Base-by-base conservation (phyloP, 2,888 invertebrate species). In the Euzophera pinguis region DNA sequence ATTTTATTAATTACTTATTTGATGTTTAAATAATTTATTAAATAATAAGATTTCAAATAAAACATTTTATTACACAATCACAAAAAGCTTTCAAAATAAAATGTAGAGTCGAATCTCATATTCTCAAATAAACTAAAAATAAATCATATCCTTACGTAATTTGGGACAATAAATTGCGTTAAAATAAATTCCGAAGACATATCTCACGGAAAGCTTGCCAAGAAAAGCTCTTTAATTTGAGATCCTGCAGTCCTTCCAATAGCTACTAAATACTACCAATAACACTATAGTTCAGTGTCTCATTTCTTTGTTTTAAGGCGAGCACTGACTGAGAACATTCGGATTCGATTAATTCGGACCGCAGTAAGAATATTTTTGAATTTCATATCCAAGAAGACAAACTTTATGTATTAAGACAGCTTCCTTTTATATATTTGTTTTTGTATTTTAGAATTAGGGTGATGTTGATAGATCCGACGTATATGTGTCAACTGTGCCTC, bases 191-290 rank as follows among this genome's bases (percentile, higher is more conserved):
- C 14, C 8, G 12, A 45, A 32, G 45, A 45, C 32, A 34, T 45
- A 43, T 43, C 29, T 29, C 32, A 32, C 14, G 29, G 32, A 32
- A 10, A 3, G 34, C n/a, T 14, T 27, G 27, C 37, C 27, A 49
- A 38, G 38, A 49, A 49, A 39, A 27, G 38, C 38, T 38, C 14
- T 48, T 38, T 49, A 13, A 49, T 49, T 49, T 29, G 22, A 49
- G 6, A 39, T 49, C 13, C 47, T 14, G 37, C 12, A 12, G 22
- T 38, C 14, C 14, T 39, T 49, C 27, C 17, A 35, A 47, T 49
- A 38, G 37, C 22, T 13, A 38, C 38, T 12, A 8, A 22, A 48
- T 48, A 13, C 35, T 47, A 6, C 29, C 7, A 9, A 8, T 7
- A 2, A 32, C 22, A 32, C 32, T 6, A 8, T 32, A 8, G 22